Evolutionary conservation across 2,113 vertebrate species (phyloP).

Genomic region (Opisthocomus hoazin): DNA sequence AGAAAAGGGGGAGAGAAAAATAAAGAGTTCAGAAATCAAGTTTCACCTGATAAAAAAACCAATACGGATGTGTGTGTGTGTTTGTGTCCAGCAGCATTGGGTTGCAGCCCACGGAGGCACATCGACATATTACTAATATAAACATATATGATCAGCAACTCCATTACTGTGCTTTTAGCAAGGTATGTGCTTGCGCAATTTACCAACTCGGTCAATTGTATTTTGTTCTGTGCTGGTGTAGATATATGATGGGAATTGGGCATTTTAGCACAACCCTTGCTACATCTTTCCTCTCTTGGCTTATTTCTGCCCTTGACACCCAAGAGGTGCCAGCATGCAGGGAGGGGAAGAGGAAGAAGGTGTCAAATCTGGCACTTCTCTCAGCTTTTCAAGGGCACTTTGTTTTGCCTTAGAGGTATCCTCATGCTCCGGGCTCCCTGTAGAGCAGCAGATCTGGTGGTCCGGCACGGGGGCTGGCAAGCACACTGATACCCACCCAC

Average conservation of each 20-base stretch:
- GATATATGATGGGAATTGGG: background rate
- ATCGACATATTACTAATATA: rapidly evolving
- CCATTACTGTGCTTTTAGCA: background rate
- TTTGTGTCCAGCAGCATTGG: background rate
- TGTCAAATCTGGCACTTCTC: background rate
- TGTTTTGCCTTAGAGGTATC: background rate
- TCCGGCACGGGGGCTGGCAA: background rate
- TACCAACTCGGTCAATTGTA: background rate
- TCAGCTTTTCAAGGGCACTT: background rate
- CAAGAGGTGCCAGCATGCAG: background rate
- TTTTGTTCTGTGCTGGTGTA: background rate
- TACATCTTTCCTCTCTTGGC: background rate
- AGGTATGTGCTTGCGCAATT: background rate
- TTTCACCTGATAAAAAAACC: background rate
- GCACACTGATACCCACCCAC: background rate
- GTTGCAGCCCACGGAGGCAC: background rate
- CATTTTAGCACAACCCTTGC: background rate
- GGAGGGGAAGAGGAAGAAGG: background rate
- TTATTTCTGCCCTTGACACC: background rate
- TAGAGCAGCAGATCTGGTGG: background rate
- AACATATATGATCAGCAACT: background rate
- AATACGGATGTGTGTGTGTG: background rate
- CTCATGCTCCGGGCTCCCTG: rapidly evolving
- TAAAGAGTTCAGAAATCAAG: background rate
- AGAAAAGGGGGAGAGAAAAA: background rate